These are phyloP conservation scores for Corella eumyota DNA, from an alignment of 23 tunicate species.

Conservation along the genomic window DNA sequence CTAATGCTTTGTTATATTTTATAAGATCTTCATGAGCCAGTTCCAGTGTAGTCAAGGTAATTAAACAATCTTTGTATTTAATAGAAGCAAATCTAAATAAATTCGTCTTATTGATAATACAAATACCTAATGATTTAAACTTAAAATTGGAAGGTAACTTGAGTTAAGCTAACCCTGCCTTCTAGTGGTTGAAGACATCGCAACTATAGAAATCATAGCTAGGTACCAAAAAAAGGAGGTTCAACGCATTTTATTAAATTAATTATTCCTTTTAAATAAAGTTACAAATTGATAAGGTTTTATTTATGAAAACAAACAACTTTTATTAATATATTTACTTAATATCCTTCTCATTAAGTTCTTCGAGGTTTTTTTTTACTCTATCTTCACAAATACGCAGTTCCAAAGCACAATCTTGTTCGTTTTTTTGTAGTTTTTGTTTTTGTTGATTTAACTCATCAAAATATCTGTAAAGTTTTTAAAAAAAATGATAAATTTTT, in stretches of 20 bases:
- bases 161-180: no score
- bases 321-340: no score
- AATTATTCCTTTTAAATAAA: no score
- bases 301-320: no score
- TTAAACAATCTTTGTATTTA: conserved; percentile 28
- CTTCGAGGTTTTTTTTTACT: conserved; percentile 7
- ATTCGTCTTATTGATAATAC: no score
- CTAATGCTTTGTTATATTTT: conserved; percentile 89
- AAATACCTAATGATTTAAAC: background rate
- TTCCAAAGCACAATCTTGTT: conserved; percentile 8
- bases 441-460: conserved; percentile 6
- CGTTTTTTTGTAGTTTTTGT: conserved; percentile 18
- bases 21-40: conserved; percentile 58
- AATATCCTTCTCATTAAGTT: conserved; percentile 37
- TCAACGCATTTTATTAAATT: no score
- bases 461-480: conserved; percentile 24
- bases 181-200: no score
- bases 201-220: no score
- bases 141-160: no score
- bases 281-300: no score
- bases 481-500: background rate
- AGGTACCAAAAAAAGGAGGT: no score
- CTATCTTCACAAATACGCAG: conserved; percentile 14
- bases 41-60: conserved; percentile 14
- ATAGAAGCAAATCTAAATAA: conserved; percentile 37